Evolutionary conservation across 2,888 invertebrate species (phyloP).

Genomic region (Sturmia bella): DNA sequence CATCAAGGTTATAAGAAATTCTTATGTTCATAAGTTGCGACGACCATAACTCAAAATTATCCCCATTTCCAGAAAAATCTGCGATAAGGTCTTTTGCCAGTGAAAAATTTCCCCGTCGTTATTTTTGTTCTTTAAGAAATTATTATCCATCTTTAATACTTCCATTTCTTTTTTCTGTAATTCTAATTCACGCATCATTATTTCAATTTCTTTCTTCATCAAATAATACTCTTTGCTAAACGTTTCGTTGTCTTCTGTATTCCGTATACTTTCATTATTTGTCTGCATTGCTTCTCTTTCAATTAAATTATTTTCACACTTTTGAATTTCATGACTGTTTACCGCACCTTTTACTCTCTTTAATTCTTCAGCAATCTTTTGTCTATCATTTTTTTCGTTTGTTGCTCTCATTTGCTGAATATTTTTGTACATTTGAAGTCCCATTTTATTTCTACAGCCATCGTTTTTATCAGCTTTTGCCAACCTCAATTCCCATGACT

Average conservation of each 20-base stretch:
- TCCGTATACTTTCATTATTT: neutral
- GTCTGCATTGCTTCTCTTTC: neutral
- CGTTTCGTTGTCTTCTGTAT: neutral
- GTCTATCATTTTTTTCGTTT: neutral
- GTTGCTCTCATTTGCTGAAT: neutral
- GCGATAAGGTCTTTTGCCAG: slow-evolving; percentile 12
- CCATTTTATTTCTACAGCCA: neutral
- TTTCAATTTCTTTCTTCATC: slow-evolving; percentile 32
- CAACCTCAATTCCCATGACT: neutral
- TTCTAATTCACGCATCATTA: slow-evolving; percentile 33
- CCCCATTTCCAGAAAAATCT: slow-evolving; percentile 3
- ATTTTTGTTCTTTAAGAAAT: neutral
- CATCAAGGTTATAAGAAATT: slow-evolving; percentile 17
- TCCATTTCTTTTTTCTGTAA: slow-evolving; percentile 8
- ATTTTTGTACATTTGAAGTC: neutral
- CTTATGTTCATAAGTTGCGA: slow-evolving; percentile 14
- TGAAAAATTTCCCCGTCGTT: slow-evolving; percentile 3
- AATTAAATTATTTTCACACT: neutral
- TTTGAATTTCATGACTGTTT: neutral
- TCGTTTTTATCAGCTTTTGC: neutral
- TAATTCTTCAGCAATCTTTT: neutral
- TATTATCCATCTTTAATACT: slow-evolving; percentile 1
- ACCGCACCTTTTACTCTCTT: neutral
- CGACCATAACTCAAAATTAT: neutral
- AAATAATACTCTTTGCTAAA: slow-evolving; percentile 29